Evolutionary conservation across 2,888 invertebrate species (phyloP), one percentile per base, ranked within the genome.

Genomic region (Ectemnius lituratus): DNA sequence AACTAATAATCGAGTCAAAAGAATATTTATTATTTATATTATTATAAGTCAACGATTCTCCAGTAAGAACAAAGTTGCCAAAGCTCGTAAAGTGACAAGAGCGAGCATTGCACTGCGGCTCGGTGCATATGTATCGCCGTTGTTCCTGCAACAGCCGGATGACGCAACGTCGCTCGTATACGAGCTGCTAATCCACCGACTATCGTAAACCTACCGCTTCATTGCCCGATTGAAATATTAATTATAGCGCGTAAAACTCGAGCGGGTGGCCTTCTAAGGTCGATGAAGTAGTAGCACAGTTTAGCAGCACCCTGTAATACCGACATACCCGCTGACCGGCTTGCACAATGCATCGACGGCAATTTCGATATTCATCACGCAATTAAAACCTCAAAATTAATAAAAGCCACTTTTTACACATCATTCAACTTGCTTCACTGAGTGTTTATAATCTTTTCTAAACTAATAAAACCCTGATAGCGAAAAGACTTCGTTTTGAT

Each of bases 1-100:
- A 3, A 23, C 3, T 23, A 2, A 23, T 2, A 23, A 23, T 23
- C 23, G 23, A 23, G 3, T 23, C 23, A 2, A 23, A 23, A 23
- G 23, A 23, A 2, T 23, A 23, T 23, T 23, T 23, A 23, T 23
- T 23, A 23, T 23, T 23, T 23, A 23, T 23, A 23, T 23, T 23
- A 23, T 23, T 23, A 23, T 23, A 3, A 23, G 3, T 37, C 62
- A 70, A 79, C 76, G 77, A 84, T 85, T 76, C 82, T 4, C 52
- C 84, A 85, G 85, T 85, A 85, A 86, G 84, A 83, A 80, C 81
- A 82, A 85, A 86, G 83, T 82, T 83, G 74, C 3, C 74, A 80
- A 66, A 78, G 86, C 79, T 86, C 85, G 84, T 88, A 88, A 88
- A 88, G 79, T 84, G 82, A 82, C 82, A 2, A 37, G 5, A 8